Percentiles rank a stretch among this genome's conserved stretches.
Evolutionary conservation across 2,113 vertebrate species (phyloP).

Genomic region (Centrocercus urophasianus): DNA sequence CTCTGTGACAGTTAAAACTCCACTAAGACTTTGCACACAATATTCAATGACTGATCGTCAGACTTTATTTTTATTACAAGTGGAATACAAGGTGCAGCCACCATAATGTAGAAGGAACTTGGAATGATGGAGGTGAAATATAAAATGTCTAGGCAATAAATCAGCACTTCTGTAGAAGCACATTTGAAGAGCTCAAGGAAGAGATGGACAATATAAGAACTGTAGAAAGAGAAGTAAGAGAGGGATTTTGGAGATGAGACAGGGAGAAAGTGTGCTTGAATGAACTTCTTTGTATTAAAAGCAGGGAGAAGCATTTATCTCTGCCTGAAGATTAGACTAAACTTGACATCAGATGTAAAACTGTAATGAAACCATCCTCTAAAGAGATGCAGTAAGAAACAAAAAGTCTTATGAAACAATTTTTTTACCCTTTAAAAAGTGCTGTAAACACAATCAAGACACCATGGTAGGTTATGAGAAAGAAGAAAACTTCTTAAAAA

Average conservation of each 20-base stretch:
- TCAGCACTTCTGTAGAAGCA: background rate
- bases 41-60: background rate
- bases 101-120: background rate
- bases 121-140: background rate
- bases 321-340: background rate
- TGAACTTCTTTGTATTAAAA: background rate
- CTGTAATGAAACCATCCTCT: background rate
- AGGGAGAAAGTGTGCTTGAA: background rate
- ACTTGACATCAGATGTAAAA: background rate
- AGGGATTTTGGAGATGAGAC: background rate
- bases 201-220: background rate
- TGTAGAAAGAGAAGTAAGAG: background rate
- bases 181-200: background rate
- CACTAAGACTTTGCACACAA: background rate
- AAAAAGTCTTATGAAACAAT: background rate
- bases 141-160: background rate
- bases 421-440: background rate
- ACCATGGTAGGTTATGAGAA: background rate
- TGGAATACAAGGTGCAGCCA: background rate
- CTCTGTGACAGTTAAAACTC: background rate
- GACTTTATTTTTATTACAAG: background rate
- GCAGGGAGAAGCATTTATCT: background rate
- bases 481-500: background rate
- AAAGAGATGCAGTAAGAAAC: background rate
- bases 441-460: background rate